A percentile compares a stretch with the other conserved stretches of the same genome.
These are phyloP conservation scores for Peromyscus eremicus DNA, from an alignment of 2,797 vertebrate genomes.

Conservation along the genomic window DNA sequence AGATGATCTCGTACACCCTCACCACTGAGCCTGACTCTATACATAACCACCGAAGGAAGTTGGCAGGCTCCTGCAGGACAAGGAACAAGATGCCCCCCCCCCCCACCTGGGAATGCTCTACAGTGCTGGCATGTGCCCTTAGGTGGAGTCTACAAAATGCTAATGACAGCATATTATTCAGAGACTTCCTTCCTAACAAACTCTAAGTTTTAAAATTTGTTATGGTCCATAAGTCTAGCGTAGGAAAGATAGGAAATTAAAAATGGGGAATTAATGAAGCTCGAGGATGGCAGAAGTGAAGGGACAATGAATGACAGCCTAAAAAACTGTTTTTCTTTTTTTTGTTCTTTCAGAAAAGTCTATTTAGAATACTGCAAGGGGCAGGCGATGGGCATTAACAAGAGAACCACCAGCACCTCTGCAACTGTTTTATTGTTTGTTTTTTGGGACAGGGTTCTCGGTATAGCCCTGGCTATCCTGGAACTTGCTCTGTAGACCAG, in stretches of 20 bases:
- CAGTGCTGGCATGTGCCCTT: background rate
- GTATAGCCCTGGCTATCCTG: background rate
- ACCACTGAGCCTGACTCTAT: background rate
- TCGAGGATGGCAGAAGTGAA: background rate
- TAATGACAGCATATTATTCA: background rate
- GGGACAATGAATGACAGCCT: background rate
- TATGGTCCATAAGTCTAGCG: background rate
- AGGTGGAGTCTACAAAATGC: background rate
- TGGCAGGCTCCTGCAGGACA: background rate
- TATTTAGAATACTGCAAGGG: background rate
- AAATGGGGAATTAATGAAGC: background rate
- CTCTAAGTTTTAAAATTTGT: background rate
- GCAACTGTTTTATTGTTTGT: background rate
- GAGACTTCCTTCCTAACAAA: background rate
- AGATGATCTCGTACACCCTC: background rate
- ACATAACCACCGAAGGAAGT: background rate
- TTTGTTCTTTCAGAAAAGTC: background rate
- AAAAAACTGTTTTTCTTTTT: background rate
- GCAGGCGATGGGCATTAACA: background rate
- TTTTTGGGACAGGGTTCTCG: background rate
- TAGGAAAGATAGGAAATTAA: background rate
- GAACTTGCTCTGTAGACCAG: background rate
- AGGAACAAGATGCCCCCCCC: background rate
- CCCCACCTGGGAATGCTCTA: background rate
- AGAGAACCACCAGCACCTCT: background rate